A percentile compares a stretch with the other conserved stretches of the same genome.
These are phyloP conservation scores for Eretmochelys imbricata DNA, from an alignment of 2,113 vertebrate species.

Conservation along the genomic window DNA sequence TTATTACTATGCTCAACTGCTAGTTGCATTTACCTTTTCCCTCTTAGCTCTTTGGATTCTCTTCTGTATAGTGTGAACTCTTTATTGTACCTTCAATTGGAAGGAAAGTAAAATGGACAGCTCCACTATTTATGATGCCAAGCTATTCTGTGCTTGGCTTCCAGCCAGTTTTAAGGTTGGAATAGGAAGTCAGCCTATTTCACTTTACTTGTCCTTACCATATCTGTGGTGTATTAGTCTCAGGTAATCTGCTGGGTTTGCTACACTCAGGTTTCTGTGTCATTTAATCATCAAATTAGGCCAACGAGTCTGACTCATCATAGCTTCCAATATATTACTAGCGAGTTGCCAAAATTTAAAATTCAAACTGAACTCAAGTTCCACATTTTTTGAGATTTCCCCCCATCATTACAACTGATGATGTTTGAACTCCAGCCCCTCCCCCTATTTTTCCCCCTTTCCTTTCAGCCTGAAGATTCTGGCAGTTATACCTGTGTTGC, in stretches of 20 bases:
- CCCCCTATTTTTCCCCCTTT: neutral
- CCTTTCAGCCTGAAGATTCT: conserved; percentile 86
- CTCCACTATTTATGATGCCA: neutral
- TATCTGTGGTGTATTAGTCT: neutral
- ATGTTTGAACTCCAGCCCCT: neutral
- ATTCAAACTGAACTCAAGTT: neutral
- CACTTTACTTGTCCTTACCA: neutral
- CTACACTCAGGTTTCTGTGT: neutral
- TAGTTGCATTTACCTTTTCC: neutral
- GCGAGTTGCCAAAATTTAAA: neutral
- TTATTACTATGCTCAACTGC: neutral
- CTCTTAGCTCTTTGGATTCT: neutral
- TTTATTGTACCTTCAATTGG: neutral
- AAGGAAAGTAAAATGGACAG: neutral
- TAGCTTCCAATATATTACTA: neutral
- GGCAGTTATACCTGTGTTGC: conserved; percentile 92
- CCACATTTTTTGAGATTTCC: neutral
- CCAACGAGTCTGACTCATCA: too few species aligned
- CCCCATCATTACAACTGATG: neutral
- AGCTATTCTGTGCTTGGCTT: neutral
- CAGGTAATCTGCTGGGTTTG: neutral
- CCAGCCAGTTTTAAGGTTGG: neutral
- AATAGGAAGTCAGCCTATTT: neutral
- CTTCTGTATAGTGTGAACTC: neutral
- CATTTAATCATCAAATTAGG: neutral